These are phyloP conservation scores for Melanostigma gelatinosum DNA, from an alignment of 2,113 vertebrate species.

Conservation along the genomic window DNA sequence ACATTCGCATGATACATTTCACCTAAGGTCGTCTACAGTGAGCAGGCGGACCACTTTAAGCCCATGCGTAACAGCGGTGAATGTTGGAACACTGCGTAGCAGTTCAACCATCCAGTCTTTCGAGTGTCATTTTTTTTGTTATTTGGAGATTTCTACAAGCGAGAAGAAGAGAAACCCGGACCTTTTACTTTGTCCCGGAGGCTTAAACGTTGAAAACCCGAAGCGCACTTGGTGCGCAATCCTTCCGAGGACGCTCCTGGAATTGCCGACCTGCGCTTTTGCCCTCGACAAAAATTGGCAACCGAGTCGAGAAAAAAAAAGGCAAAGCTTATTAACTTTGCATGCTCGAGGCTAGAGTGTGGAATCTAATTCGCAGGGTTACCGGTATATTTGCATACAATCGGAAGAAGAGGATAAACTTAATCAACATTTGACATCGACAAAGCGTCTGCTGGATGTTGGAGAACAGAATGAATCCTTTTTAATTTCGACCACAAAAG, in stretches of 20 bases:
- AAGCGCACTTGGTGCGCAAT: slow-evolving; percentile 74
- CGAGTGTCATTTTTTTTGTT: slow-evolving; percentile 28
- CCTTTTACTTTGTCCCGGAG: slow-evolving; percentile 66
- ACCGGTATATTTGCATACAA: slow-evolving; percentile 59
- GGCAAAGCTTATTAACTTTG: slow-evolving; percentile 75
- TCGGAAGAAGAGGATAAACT: slow-evolving; percentile 71
- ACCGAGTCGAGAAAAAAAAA: slow-evolving; percentile 55
- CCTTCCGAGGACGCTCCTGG: slow-evolving; percentile 71
- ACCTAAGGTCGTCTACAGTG: slow-evolving; percentile 37
- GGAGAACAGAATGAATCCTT: slow-evolving; percentile 75
- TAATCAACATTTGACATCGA: slow-evolving; percentile 71
- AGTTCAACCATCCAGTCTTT: slow-evolving; percentile 32
- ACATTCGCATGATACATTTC: slow-evolving; percentile 37
- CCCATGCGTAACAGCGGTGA: slow-evolving; percentile 71
- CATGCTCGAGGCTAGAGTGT: slow-evolving; percentile 67
- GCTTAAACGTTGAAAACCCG: slow-evolving; percentile 61
- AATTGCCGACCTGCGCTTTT: slow-evolving; percentile 74
- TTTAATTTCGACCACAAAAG: slow-evolving; percentile 72
- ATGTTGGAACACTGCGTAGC: slow-evolving; percentile 67
- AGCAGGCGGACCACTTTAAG: slow-evolving; percentile 64
- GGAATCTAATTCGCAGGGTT: slow-evolving; percentile 74
- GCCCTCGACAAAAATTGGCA: slow-evolving; percentile 67
- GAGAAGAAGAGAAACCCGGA: slow-evolving; percentile 58
- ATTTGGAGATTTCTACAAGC: slow-evolving; percentile 53
- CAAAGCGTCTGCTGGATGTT: slow-evolving; percentile 70